Evolutionary conservation across 2,888 invertebrate species (phyloP), one percentile per base, ranked within the genome.

Genomic region (Clusia tigrina): DNA sequence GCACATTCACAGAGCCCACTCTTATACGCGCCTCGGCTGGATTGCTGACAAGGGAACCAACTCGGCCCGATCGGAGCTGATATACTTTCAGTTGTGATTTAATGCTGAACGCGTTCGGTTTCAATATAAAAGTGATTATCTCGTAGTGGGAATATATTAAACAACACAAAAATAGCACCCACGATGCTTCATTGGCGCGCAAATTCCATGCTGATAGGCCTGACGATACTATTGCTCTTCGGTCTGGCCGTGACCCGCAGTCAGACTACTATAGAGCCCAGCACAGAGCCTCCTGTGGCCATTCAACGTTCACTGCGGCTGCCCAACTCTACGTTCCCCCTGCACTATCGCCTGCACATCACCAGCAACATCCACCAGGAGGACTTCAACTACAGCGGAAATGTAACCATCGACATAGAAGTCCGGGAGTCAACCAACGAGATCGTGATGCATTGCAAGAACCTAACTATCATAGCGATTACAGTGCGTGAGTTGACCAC

Each of bases 271-370:
- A 2, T 24, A 38, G 38, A 42, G 46, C 15, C 46, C 22, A 32
- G 18, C 42, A 2, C 22, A 24, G 42, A 37, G n/a, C 6, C 38
- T 38, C 12, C 26, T 25, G 10, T 63, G 46, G 0, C 3, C 48
- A 9, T 57, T 0, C 18, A 5, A 6, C 68, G 76, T 48, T 67
- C 82, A 1, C 71, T 87, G 78, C 83, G 86, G 24, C 84, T 89
- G 61, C 89, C 89, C 0, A 85, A 83, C 2, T 84, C 86, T 69
- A 83, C 89, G 61, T 76, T 76, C 9, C 89, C 89, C 0, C 65
- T 77, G 32, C 86, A 85, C 72, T 90, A 89, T 75, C 83, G 86
- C 69, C 69, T 83, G 42, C 77, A 80, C 54, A 72, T 83, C 9
- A 64, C 63, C 24, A 82, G 70, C 9, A 68, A 73, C 46, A 74